These are phyloP conservation scores for Bradynema listronoti DNA, from an alignment of 1,140 invertebrate genomes.

Conservation along the genomic window DNA sequence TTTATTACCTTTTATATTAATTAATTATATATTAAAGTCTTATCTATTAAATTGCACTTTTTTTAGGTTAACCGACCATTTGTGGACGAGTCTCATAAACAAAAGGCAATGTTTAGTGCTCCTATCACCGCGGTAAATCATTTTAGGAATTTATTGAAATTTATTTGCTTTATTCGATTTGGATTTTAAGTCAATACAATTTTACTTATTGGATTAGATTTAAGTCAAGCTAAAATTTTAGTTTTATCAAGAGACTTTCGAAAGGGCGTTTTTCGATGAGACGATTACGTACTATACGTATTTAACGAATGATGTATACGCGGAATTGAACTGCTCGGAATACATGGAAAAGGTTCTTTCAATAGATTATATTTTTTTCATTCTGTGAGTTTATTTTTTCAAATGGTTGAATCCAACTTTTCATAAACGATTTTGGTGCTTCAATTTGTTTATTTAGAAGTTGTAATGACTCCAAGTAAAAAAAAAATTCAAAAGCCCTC, in stretches of 20 bases:
- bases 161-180: too few relatives aligned
- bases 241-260: constrained; percentile 40
- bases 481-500: too few relatives aligned
- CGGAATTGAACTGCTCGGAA: constrained; percentile 35
- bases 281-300: constrained; percentile 34
- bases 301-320: constrained; percentile 34
- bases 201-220: too few relatives aligned
- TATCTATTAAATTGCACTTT: not conserved
- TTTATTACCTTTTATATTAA: not conserved
- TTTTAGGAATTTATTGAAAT: not conserved
- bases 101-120: not conserved
- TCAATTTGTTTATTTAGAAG: too few relatives aligned
- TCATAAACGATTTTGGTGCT: too few relatives aligned
- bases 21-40: not conserved
- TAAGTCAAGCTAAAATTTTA: too few relatives aligned
- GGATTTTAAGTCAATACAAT: constrained; percentile 4
- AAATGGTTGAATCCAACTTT: not conserved
- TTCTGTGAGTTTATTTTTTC: constrained; percentile 11
- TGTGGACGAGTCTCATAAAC: not conserved
- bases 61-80: constrained; percentile 15
- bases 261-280: constrained; percentile 33
- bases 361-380: too few relatives aligned
- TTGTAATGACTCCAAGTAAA: too few relatives aligned
- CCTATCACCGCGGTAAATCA: not conserved
- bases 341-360: constrained; percentile 42